Evolutionary conservation across 2,113 vertebrate species (phyloP).

Genomic region (Ptilonorhynchus violaceus): DNA sequence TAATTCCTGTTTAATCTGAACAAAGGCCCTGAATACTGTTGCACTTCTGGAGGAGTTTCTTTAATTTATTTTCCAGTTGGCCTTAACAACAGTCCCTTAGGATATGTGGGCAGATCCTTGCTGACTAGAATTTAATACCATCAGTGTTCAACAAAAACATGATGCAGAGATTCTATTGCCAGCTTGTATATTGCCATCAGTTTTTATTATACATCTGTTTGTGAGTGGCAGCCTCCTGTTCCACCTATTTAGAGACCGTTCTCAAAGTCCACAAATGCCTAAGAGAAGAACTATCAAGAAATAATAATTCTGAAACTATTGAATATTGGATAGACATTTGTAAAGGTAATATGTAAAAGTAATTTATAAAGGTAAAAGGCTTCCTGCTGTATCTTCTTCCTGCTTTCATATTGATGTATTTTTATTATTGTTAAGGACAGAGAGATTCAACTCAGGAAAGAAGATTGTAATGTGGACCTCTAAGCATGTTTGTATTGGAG

Average conservation of each 20-base stretch:
- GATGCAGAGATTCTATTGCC: not conserved
- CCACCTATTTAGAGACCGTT: not conserved
- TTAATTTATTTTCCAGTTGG: not conserved
- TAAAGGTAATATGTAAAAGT: not conserved
- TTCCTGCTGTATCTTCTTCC: not conserved
- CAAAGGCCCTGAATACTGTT: not conserved
- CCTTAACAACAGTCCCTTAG: not conserved
- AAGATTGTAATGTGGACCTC: not conserved
- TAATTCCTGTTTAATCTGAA: not conserved
- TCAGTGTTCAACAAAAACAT: not conserved
- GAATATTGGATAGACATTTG: not conserved
- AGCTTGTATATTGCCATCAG: not conserved
- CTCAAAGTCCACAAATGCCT: not conserved
- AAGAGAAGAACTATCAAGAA: not conserved
- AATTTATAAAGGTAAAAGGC: not conserved
- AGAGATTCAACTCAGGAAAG: not conserved
- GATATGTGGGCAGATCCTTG: not conserved
- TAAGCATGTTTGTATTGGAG: not conserved
- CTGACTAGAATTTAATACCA: not conserved
- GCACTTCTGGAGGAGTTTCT: not conserved
- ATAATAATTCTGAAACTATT: not conserved
- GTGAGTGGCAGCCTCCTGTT: slow-evolving; percentile 3
- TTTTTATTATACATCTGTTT: slow-evolving; percentile 34
- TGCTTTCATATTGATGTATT: not conserved
- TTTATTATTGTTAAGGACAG: not conserved